phyloP scores from a whole-genome alignment of 2,113 vertebrate species.

The Aptenodytes forsteri region DNA sequence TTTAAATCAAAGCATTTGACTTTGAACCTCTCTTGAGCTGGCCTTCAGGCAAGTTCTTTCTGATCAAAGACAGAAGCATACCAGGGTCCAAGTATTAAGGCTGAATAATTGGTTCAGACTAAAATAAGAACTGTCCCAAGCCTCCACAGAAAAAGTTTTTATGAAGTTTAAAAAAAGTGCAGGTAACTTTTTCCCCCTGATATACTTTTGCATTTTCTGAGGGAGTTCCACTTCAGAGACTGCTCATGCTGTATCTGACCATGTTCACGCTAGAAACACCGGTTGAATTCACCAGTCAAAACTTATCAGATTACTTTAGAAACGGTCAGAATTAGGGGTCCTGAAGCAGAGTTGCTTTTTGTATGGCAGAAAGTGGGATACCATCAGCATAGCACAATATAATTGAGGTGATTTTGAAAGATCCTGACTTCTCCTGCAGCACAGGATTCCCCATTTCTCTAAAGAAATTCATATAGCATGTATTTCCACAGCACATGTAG shows the following conservation, averaged over 20 bases:
- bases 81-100: constrained; percentile 59
- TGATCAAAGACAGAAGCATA: constrained; percentile 64
- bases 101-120: constrained; percentile 65
- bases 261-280: background rate
- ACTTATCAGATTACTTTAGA: background rate
- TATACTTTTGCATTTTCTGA: background rate
- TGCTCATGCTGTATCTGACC: background rate
- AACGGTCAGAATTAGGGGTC: background rate
- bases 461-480: background rate
- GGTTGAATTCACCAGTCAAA: background rate
- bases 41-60: constrained; percentile 69
- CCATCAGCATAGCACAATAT: background rate
- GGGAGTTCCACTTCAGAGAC: background rate
- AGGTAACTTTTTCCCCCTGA: constrained; percentile 2
- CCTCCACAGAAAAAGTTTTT: constrained; percentile 37
- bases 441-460: background rate
- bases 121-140: constrained; percentile 65
- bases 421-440: background rate
- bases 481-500: background rate
- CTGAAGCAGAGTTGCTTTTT: background rate
- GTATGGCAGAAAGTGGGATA: background rate
- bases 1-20: constrained; percentile 70
- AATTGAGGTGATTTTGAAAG: background rate
- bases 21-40: constrained; percentile 67
- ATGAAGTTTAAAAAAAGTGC: background rate